These are phyloP conservation scores for Nylanderia fulva DNA, from an alignment of 1,140 invertebrate species.

Conservation along the genomic window DNA sequence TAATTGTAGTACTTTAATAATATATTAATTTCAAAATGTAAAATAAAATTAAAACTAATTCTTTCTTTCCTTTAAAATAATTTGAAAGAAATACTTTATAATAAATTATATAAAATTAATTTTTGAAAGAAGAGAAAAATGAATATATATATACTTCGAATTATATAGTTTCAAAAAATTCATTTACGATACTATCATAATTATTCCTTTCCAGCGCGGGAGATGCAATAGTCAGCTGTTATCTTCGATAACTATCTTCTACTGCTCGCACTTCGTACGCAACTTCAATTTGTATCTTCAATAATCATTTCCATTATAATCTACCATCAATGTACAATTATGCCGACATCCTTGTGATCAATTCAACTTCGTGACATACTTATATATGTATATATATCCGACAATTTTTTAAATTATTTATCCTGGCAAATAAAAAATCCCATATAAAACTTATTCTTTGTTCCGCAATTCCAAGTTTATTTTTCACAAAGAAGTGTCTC, in stretches of 20 bases:
- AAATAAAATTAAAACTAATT: neutral
- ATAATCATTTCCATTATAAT: slow-evolving; percentile 50
- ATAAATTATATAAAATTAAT: neutral
- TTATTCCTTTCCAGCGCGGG: slow-evolving; percentile 8
- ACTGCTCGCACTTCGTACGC: slow-evolving; percentile 41
- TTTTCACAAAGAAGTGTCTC: neutral
- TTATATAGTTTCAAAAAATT: slow-evolving; percentile 18
- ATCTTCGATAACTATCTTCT: slow-evolving; percentile 53
- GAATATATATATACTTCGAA: neutral
- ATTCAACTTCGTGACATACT: neutral
- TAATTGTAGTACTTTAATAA: neutral
- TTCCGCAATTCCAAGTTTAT: too few species aligned
- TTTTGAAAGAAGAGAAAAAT: neutral
- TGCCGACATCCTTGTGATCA: slow-evolving; percentile 10
- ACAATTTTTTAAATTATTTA: neutral
- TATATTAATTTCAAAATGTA: neutral
- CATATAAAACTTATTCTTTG: neutral
- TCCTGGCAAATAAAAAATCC: neutral
- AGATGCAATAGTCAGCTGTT: slow-evolving; percentile 32
- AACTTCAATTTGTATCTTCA: slow-evolving; percentile 47
- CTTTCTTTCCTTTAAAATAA: too few species aligned
- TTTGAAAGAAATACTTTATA: neutral
- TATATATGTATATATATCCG: neutral
- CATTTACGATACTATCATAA: slow-evolving; percentile 8
- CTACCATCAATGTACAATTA: slow-evolving; percentile 39